phyloP scores from a whole-genome alignment of 2,113 vertebrate genomes.

The Thomomys bottae region DNA sequence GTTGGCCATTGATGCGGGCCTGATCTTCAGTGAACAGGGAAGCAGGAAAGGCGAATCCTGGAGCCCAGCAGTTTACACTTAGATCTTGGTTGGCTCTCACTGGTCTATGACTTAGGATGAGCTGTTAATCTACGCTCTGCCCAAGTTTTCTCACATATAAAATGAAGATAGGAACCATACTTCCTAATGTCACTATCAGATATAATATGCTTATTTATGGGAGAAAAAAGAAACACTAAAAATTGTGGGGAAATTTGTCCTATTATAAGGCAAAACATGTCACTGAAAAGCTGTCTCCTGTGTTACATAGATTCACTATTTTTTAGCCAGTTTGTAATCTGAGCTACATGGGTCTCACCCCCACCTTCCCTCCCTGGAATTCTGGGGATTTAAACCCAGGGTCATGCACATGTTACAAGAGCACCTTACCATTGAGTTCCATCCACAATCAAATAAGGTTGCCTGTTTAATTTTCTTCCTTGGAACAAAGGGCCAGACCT shows the following conservation, averaged over 20 bases:
- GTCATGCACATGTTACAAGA: too few relatives aligned
- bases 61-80: not conserved
- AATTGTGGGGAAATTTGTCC: not conserved
- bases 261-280: not conserved
- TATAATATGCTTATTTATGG: not conserved
- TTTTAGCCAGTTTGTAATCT: not conserved
- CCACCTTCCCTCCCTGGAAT: too few relatives aligned
- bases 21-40: not conserved
- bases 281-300: not conserved
- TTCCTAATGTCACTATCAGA: not conserved
- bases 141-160: not conserved
- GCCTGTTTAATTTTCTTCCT: too few relatives aligned
- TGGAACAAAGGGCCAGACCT: too few relatives aligned
- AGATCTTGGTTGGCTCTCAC: not conserved
- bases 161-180: not conserved
- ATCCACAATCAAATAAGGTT: too few relatives aligned
- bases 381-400: too few relatives aligned
- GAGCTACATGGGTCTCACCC: not conserved
- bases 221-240: not conserved
- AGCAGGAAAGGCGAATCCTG: not conserved
- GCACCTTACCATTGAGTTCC: too few relatives aligned
- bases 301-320: not conserved
- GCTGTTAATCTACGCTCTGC: not conserved
- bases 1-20: not conserved
- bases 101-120: not conserved